phyloP scores from a whole-genome alignment of 2,888 invertebrate genomes.

The Neocrepidodera transversa region DNA sequence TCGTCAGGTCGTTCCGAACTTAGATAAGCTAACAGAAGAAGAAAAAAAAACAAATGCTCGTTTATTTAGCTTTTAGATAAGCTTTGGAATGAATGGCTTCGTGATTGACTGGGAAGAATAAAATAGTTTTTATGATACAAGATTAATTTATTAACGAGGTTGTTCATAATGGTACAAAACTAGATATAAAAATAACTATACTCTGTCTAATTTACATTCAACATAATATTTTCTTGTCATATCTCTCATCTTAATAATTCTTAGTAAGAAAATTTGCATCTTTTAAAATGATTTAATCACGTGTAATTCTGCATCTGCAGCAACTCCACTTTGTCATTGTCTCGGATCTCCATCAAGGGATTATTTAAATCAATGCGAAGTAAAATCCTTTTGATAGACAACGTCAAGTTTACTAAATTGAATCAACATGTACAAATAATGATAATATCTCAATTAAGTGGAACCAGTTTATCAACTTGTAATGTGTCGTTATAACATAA shows the following conservation, averaged over 20 bases:
- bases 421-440: slow-evolving; percentile 15
- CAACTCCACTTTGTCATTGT: slow-evolving; percentile 21
- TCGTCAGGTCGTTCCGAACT: slow-evolving; percentile 15
- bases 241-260: slow-evolving; percentile 1
- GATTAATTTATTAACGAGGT: no score
- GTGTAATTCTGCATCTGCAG: slow-evolving; percentile 7
- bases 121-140: no score
- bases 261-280: slow-evolving; percentile 2
- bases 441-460: slow-evolving; percentile 22
- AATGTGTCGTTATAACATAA: slow-evolving; percentile 18
- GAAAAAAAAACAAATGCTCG: slow-evolving; percentile 7
- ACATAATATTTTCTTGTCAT: not conserved
- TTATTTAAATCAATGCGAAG: slow-evolving; percentile 17
- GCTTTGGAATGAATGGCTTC: not conserved
- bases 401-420: slow-evolving; percentile 22
- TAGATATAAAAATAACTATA: no score
- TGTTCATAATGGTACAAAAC: no score
- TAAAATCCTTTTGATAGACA: slow-evolving; percentile 20
- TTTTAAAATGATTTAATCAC: slow-evolving; percentile 5
- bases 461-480: slow-evolving; percentile 22
- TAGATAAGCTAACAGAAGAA: slow-evolving; percentile 7
- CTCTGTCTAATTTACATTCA: no score
- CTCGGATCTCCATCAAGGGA: slow-evolving; percentile 18
- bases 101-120: not conserved
- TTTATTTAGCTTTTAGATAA: slow-evolving; percentile 13